These are phyloP conservation scores for Diarsia brunnea DNA, from an alignment of 2,888 invertebrate genomes.

Conservation along the genomic window DNA sequence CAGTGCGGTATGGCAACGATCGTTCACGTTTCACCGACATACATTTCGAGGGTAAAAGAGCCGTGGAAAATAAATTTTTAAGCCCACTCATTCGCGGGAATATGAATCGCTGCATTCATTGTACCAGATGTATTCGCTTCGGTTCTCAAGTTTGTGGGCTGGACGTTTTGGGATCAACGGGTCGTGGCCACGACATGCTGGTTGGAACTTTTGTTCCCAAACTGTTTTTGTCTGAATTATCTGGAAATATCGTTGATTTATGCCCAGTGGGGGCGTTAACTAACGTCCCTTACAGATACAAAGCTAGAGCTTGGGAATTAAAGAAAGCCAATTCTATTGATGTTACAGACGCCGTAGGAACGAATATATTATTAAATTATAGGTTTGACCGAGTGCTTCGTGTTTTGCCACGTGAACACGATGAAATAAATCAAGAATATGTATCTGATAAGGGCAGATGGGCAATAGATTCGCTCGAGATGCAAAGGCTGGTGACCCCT, in stretches of 20 bases:
- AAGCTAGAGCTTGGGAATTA: conserved; percentile 99
- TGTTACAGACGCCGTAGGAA: conserved; percentile 86
- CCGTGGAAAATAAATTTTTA: conserved; percentile 99
- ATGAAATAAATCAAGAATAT: conserved; percentile 98
- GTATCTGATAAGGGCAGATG: conserved; percentile 99
- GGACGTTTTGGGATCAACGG: conserved; percentile 98
- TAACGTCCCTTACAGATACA: conserved; percentile 98
- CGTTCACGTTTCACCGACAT: conserved; percentile 98
- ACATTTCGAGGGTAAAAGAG: conserved; percentile 96
- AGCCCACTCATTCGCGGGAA: conserved; percentile 99
- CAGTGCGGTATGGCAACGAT: conserved; percentile 99
- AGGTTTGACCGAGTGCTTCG: conserved; percentile 82
- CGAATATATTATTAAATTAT: conserved; percentile 82
- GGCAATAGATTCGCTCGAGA: conserved; percentile 98
- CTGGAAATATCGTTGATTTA: conserved; percentile 99
- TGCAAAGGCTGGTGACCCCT: conserved; percentile 98
- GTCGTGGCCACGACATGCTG: conserved; percentile 98
- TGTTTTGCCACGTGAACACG: conserved; percentile 84
- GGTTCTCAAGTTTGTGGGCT: conserved; percentile 99
- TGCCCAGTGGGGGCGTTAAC: conserved; percentile 99
- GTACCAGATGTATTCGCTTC: conserved; percentile 99
- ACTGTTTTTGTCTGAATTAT: conserved; percentile 98
- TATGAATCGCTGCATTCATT: conserved; percentile 99
- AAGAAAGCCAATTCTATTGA: conserved; percentile 92
- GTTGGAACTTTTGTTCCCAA: conserved; percentile 99